Evolutionary conservation across 2,888 invertebrate genomes (phyloP).

Genomic region (Acanthosoma haemorrhoidale): DNA sequence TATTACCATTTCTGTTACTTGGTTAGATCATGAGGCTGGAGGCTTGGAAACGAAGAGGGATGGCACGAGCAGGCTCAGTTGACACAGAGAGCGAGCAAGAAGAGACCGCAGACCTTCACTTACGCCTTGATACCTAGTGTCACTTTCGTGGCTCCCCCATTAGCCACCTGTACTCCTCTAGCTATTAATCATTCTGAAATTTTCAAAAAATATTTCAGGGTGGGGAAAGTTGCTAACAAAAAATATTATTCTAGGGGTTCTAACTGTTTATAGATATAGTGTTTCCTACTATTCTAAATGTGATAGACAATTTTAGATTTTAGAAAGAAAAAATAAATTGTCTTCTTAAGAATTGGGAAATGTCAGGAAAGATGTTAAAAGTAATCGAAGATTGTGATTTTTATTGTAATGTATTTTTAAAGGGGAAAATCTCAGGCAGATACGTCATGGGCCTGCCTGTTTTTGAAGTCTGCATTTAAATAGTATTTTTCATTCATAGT

Average conservation of each 20-base stretch:
- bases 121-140: slow-evolving; percentile 35
- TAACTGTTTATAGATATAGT: slow-evolving; percentile 4
- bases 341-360: neutral
- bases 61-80: slow-evolving; percentile 45
- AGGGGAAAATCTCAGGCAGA: neutral
- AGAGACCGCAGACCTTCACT: slow-evolving; percentile 44
- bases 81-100: slow-evolving; percentile 54
- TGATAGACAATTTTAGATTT: slow-evolving; percentile 11
- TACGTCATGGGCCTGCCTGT: neutral
- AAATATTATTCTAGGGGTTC: neutral
- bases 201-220: neutral
- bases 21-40: slow-evolving; percentile 69
- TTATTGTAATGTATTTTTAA: slow-evolving; percentile 13
- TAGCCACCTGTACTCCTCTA: neutral
- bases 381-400: neutral
- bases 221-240: neutral
- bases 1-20: neutral
- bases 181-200: neutral
- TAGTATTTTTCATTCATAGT: neutral
- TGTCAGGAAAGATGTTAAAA: neutral
- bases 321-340: neutral
- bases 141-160: neutral
- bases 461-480: slow-evolving; percentile 16
- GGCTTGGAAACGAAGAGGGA: slow-evolving; percentile 52
- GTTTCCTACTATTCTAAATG: slow-evolving; percentile 1